Conservation (phyloP, 2,888 invertebrate genomes). For the Rhynchonema sp. region DNA sequence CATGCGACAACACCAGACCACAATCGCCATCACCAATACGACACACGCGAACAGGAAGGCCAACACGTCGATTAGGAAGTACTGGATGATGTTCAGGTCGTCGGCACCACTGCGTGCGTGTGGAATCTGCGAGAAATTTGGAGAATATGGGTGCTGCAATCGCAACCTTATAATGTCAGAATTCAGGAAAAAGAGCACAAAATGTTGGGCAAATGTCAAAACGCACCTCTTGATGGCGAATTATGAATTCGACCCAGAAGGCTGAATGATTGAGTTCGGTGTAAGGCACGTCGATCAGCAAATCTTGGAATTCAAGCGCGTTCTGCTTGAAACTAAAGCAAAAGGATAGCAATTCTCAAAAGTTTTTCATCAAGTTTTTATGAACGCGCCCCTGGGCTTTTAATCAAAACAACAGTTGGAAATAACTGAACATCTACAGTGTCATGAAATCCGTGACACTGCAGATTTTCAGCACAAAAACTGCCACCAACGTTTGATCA, state of each 20-base stretch:
- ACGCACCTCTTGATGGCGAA: conserved; percentile 24
- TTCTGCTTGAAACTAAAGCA: conserved; percentile 20
- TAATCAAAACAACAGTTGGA: too few relatives aligned
- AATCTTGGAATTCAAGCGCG: conserved; percentile 23
- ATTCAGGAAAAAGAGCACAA: too few relatives aligned
- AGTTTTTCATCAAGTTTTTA: background rate
- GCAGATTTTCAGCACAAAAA: background rate
- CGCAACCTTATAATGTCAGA: background rate
- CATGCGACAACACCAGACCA: conserved; percentile 9
- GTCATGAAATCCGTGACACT: too few relatives aligned
- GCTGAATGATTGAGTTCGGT: conserved; percentile 26
- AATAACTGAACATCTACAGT: too few relatives aligned
- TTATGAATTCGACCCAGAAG: conserved; percentile 28
- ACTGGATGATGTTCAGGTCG: conserved; percentile 24
- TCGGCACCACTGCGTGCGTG: conserved; percentile 27
- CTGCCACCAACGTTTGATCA: conserved; percentile 10
- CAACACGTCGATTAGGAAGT: conserved; percentile 26
- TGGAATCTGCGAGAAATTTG: conserved; percentile 15
- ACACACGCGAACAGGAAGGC: conserved; percentile 16
- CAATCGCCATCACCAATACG: conserved; percentile 7
- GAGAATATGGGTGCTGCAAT: too few relatives aligned
- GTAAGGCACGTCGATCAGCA: conserved; percentile 26
- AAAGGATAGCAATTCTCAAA: conserved; percentile 8
- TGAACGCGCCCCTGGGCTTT: too few relatives aligned
- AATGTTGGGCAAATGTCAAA: too few relatives aligned